A percentile compares a stretch with the other conserved stretches of the same genome.
phyloP scores from a whole-genome alignment of 2,888 invertebrate genomes.

The Lepidocyrtoides sp. region DNA sequence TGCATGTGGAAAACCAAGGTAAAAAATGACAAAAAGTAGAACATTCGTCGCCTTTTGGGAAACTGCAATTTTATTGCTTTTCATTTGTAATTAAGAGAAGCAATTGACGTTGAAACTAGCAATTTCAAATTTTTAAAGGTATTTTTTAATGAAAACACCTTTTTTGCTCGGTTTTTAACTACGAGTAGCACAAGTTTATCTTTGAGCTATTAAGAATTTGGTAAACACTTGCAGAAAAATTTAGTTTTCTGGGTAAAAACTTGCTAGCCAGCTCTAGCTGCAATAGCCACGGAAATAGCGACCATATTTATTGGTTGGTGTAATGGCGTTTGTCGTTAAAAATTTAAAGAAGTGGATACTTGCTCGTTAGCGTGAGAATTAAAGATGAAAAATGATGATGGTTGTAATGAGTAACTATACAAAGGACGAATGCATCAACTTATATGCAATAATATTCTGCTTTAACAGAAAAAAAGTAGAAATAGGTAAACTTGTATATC shows the following conservation, averaged over 20 bases:
- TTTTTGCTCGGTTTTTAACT: no score
- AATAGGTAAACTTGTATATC: no score
- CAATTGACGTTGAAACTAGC: background rate
- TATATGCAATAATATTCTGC: no score
- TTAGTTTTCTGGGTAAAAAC: no score
- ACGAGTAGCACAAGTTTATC: no score
- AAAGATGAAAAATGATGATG: conserved; percentile 10
- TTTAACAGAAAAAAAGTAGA: background rate
- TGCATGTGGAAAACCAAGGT: no score
- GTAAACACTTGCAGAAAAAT: no score
- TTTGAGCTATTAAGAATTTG: no score
- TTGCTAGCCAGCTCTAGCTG: no score
- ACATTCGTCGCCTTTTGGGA: background rate
- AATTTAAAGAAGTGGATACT: background rate
- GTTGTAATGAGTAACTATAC: background rate
- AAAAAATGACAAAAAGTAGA: conserved; percentile 4
- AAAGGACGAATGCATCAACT: background rate
- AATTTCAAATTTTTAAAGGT: background rate
- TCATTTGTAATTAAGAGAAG: background rate
- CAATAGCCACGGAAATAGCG: background rate
- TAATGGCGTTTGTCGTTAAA: background rate
- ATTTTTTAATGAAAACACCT: background rate
- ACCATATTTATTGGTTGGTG: background rate
- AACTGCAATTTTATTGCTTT: no score
- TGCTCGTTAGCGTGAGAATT: background rate